A percentile compares a stretch with the other conserved stretches of the same genome.
Evolutionary conservation across 2,113 vertebrate species (phyloP).

Genomic region (Cyprinus carpio): DNA sequence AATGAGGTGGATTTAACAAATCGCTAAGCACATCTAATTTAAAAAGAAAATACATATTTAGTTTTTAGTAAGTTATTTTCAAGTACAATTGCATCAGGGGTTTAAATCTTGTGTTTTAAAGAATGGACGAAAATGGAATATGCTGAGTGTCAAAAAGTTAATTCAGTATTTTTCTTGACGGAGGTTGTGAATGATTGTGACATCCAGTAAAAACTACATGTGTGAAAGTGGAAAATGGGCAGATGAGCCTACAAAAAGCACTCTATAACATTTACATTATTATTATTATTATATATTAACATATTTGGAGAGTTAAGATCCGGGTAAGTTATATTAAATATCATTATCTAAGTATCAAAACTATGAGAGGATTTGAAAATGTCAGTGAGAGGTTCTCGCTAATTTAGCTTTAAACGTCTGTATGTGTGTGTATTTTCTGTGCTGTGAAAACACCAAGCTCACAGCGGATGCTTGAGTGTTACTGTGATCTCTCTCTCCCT

Average conservation of each 20-base stretch:
- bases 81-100: not conserved
- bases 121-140: not conserved
- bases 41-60: not conserved
- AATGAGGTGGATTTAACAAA: not conserved
- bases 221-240: slow-evolving; percentile 40
- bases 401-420: no score
- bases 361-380: no score
- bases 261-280: no score
- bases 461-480: not conserved
- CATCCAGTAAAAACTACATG: not conserved
- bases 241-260: not conserved
- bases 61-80: not conserved
- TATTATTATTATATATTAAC: no score
- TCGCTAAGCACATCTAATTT: not conserved
- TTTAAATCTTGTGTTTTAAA: not conserved
- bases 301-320: no score
- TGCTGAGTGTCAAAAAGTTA: not conserved
- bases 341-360: no score
- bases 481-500: not conserved
- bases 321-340: no score
- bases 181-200: slow-evolving; percentile 30
- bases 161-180: slow-evolving; percentile 32
- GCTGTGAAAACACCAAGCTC: not conserved
- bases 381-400: no score
- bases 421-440: slow-evolving; percentile 3